Percentiles rank a stretch among this genome's conserved stretches.
Evolutionary conservation across 2,888 invertebrate species (phyloP).

Genomic region (Watsonalla cultraria): DNA sequence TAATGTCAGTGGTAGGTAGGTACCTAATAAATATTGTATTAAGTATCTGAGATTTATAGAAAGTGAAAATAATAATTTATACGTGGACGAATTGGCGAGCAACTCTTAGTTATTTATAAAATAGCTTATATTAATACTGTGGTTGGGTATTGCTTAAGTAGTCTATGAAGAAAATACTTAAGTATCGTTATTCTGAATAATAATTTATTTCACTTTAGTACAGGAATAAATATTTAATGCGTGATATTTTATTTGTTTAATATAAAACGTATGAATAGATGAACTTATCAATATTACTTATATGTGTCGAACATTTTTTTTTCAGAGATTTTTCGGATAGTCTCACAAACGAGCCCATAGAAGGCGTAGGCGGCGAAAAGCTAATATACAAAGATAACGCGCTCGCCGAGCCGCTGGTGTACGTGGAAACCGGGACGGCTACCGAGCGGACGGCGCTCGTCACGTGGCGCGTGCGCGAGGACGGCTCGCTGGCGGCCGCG

Average conservation of each 20-base stretch:
- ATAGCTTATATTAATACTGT: too few relatives aligned
- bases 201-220: neutral
- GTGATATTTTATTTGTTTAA: too few relatives aligned
- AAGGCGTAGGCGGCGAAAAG: neutral
- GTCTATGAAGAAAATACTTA: too few relatives aligned
- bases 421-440: slow-evolving; percentile 12
- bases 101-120: too few relatives aligned
- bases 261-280: too few relatives aligned
- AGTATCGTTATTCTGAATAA: neutral
- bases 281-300: too few relatives aligned
- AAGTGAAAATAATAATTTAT: too few relatives aligned
- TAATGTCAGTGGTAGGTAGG: too few relatives aligned
- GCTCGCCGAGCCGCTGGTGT: slow-evolving; percentile 10
- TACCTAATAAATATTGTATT: too few relatives aligned
- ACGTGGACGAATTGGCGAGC: too few relatives aligned
- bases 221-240: neutral
- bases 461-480: slow-evolving; percentile 2
- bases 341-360: neutral
- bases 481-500: neutral
- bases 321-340: neutral
- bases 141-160: too few relatives aligned
- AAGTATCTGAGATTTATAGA: too few relatives aligned
- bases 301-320: neutral
- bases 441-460: slow-evolving; percentile 13
- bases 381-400: slow-evolving; percentile 7